Conservation (phyloP, 2,888 invertebrate species). For the Xestia xanthographa region DNA sequence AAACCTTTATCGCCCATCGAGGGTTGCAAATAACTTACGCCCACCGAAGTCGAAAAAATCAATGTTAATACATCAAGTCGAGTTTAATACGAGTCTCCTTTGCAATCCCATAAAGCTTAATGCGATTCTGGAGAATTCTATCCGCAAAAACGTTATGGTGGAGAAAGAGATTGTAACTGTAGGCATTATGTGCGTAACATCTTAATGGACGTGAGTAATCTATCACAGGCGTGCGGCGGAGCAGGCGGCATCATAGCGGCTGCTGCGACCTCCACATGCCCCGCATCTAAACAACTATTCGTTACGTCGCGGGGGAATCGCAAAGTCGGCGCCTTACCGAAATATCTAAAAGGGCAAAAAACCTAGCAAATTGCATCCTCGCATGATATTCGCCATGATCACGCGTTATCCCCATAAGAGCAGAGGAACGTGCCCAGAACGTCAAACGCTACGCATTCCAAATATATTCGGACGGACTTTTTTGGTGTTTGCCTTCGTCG, state of each 20-base stretch:
- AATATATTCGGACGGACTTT: conserved; percentile 59
- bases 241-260: conserved; percentile 17
- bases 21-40: conserved; percentile 55
- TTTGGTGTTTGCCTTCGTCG: conserved; percentile 57
- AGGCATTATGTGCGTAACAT: conserved; percentile 53
- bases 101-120: conserved; percentile 62
- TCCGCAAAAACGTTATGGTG: conserved; percentile 47
- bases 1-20: conserved; percentile 36
- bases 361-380: conserved; percentile 68
- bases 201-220: conserved; percentile 69
- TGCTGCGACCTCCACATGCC: conserved; percentile 62
- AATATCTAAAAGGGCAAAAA: conserved; percentile 66
- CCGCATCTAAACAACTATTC: conserved; percentile 66
- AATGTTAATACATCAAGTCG: conserved; percentile 62
- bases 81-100: conserved; percentile 62
- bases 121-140: conserved; percentile 52
- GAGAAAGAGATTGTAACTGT: conserved; percentile 25
- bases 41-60: conserved; percentile 58
- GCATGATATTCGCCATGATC: conserved; percentile 69
- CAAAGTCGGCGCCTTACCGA: conserved; percentile 60
- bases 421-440: conserved; percentile 60
- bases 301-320: conserved; percentile 66
- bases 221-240: conserved; percentile 57
- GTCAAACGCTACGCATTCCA: conserved; percentile 58
- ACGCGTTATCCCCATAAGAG: conserved; percentile 71